Percentiles rank a stretch among this genome's conserved stretches.
Conservation (phyloP, 2,888 invertebrate genomes). For the Pelosia muscerda region DNA sequence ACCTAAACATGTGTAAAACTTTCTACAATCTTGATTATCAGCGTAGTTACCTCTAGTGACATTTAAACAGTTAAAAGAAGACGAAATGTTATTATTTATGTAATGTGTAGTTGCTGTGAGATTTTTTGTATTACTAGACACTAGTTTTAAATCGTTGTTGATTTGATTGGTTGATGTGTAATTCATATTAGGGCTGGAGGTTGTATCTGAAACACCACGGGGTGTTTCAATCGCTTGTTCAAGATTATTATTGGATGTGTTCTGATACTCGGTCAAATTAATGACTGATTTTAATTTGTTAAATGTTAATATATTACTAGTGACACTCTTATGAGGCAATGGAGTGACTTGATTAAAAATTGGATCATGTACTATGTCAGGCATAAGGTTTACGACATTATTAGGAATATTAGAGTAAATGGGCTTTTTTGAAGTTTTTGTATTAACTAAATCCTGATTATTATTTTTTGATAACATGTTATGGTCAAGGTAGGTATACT, state of each 20-base stretch:
- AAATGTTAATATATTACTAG: not conserved
- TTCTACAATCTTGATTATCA: constrained; percentile 79
- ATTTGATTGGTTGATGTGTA: not conserved
- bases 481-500: not conserved
- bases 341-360: not conserved
- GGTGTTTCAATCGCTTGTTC: not conserved
- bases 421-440: not conserved
- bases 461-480: not conserved
- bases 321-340: constrained; percentile 1
- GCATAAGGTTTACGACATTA: not conserved
- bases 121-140: not conserved
- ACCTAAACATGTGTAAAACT: constrained; percentile 83
- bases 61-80: constrained; percentile 57
- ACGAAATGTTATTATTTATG: not conserved
- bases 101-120: constrained; percentile 8
- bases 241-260: not conserved
- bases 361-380: not conserved
- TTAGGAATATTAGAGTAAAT: not conserved
- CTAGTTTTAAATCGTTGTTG: constrained; percentile 10
- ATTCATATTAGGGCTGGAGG: not conserved
- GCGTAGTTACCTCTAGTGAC: constrained; percentile 77
- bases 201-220: not conserved
- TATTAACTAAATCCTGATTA: not conserved
- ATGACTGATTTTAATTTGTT: not conserved
- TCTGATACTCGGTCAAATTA: not conserved